These are phyloP conservation scores for Xiphydria camelus DNA, from an alignment of 2,888 invertebrate species.

Conservation along the genomic window DNA sequence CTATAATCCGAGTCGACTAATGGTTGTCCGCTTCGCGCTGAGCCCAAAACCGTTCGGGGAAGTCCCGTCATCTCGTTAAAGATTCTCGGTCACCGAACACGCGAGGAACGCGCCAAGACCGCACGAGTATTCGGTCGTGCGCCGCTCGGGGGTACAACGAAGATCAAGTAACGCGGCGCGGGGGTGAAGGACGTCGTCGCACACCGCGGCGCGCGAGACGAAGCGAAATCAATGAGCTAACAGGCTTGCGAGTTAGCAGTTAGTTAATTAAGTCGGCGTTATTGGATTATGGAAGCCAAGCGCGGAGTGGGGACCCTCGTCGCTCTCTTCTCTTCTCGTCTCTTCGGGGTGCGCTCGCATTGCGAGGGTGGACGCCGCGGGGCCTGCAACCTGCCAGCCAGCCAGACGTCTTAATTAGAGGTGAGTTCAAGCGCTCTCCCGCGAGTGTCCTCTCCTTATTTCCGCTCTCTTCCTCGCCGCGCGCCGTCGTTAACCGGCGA, in stretches of 20 bases:
- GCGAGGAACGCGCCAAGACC: too few relatives aligned
- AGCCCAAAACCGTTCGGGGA: too few relatives aligned
- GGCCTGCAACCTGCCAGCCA: conserved; percentile 42
- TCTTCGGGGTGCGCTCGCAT: conserved; percentile 38
- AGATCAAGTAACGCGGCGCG: too few relatives aligned
- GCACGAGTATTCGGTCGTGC: too few relatives aligned
- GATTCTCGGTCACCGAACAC: too few relatives aligned
- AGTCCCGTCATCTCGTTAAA: too few relatives aligned
- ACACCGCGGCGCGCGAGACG: conserved; percentile 17
- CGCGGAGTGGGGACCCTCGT: conserved; percentile 22
- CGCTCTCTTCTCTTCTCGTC: conserved; percentile 12
- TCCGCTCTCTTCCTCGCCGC: not conserved
- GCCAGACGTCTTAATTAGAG: conserved; percentile 56
- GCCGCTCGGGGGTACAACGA: too few relatives aligned
- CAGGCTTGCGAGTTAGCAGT: conserved; percentile 56
- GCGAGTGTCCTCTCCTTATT: conserved; percentile 25
- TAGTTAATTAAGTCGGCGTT: conserved; percentile 57
- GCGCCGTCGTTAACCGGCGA: too few relatives aligned
- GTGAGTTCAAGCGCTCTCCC: conserved; percentile 45
- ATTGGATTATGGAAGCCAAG: conserved; percentile 57
- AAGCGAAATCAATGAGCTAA: conserved; percentile 55
- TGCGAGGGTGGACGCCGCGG: conserved; percentile 49
- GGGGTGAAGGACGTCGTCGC: conserved; percentile 10
- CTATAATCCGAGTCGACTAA: too few relatives aligned
- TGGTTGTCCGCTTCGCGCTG: too few relatives aligned